Evolutionary conservation across 2,888 invertebrate species (phyloP).

Genomic region (Heliconius aoede): DNA sequence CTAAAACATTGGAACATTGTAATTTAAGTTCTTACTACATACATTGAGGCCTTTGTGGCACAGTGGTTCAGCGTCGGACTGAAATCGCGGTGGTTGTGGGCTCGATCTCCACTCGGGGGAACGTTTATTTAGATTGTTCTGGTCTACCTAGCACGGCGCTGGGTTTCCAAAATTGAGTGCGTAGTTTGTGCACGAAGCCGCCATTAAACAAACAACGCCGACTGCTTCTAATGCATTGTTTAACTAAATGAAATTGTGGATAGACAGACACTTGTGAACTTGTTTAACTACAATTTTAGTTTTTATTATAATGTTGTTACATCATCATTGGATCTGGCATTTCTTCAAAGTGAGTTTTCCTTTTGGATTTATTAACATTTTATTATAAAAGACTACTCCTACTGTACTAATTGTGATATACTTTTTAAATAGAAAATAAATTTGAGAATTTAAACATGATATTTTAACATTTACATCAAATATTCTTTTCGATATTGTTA

Average conservation of each 20-base stretch:
- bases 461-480: not conserved
- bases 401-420: not conserved
- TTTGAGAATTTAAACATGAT: not conserved
- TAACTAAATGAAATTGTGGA: not conserved
- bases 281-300: not conserved
- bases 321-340: not conserved
- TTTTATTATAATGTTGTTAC: not conserved
- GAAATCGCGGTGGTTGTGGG: not conserved
- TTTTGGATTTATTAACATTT: not conserved
- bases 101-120: not conserved
- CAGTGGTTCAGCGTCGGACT: too few species aligned
- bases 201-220: not conserved
- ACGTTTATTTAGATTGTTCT: not conserved
- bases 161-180: too few species aligned
- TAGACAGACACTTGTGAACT: not conserved
- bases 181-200: too few species aligned
- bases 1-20: conserved; percentile 3
- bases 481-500: not conserved
- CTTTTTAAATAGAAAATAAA: not conserved
- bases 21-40: conserved; percentile 18
- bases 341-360: not conserved
- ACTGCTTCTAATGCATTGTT: not conserved
- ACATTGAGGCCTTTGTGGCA: not conserved
- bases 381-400: not conserved
- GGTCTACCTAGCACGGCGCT: too few species aligned